Evolutionary conservation across 2,888 invertebrate genomes (phyloP).

Genomic region (Brachyopa scutellaris): DNA sequence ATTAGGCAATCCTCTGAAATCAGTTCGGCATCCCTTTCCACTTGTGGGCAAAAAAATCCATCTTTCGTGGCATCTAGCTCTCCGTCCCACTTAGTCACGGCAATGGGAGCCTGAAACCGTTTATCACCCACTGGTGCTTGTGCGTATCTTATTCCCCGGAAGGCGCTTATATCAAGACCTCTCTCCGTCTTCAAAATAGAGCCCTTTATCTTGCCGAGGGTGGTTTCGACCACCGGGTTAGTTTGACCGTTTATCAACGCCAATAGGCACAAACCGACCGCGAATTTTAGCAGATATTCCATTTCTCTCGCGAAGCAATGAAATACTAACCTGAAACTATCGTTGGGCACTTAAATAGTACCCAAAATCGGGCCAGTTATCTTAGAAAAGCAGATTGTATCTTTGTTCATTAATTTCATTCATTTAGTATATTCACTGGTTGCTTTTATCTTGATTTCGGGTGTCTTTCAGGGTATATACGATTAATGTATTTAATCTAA

Average conservation of each 20-base stretch:
- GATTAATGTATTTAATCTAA: no score
- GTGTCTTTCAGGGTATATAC: no score
- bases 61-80: conserved; percentile 81
- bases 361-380: conserved; percentile 1
- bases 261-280: conserved; percentile 8
- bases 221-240: conserved; percentile 73
- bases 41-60: conserved; percentile 80
- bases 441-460: no score
- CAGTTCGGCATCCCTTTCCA: conserved; percentile 18
- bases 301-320: no score
- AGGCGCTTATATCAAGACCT: conserved; percentile 81
- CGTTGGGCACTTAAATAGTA: conserved; percentile 9
- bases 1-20: conserved; percentile 86
- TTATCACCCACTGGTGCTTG: conserved; percentile 80
- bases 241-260: conserved; percentile 5
- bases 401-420: no score
- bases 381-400: no score
- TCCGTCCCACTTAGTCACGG: conserved; percentile 78
- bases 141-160: conserved; percentile 82
- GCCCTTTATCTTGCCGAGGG: conserved; percentile 81
- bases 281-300: background rate
- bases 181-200: conserved; percentile 80
- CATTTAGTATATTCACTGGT: no score
- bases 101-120: conserved; percentile 81
- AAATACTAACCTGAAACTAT: no score